A percentile compares a stretch with the other conserved stretches of the same genome.
Evolutionary conservation across 2,888 invertebrate species (phyloP).

Genomic region (Cremastobaeus sp.): DNA sequence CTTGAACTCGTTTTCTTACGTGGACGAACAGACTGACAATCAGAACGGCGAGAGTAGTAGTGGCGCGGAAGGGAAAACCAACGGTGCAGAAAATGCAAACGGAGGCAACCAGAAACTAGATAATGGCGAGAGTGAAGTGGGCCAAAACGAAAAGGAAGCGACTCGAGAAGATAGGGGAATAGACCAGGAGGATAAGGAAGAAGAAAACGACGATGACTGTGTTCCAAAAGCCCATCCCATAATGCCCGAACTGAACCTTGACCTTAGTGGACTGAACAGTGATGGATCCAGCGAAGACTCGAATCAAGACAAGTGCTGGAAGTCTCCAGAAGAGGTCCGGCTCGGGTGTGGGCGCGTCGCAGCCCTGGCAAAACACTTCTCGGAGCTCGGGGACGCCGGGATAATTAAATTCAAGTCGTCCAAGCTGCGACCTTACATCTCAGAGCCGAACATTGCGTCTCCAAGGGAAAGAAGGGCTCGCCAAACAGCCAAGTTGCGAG

Average conservation of each 20-base stretch:
- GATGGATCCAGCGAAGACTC: constrained; percentile 68
- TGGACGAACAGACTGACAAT: constrained; percentile 64
- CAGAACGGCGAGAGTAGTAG: not conserved
- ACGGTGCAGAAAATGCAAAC: no score
- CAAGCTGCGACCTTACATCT: constrained; percentile 70
- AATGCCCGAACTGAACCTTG: constrained; percentile 75
- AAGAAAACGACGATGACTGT: constrained; percentile 16
- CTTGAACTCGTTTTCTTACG: constrained; percentile 60
- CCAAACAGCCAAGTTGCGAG: constrained; percentile 49
- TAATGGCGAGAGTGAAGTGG: no score
- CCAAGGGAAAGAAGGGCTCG: constrained; percentile 60
- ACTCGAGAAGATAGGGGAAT: not conserved
- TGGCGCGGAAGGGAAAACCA: not conserved
- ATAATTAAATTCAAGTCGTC: constrained; percentile 72
- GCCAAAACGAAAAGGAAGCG: not conserved
- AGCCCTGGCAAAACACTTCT: constrained; percentile 85
- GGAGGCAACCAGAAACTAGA: no score
- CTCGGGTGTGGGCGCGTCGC: constrained; percentile 85
- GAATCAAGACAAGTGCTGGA: constrained; percentile 81
- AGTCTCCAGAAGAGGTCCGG: constrained; percentile 84
- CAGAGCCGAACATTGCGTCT: constrained; percentile 76
- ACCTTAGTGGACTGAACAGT: constrained; percentile 74
- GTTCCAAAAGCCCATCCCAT: constrained; percentile 59
- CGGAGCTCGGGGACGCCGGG: constrained; percentile 76
- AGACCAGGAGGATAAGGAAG: not conserved